Evolutionary conservation across 1,140 invertebrate genomes (phyloP).

Genomic region (Lordiphosa clarofinis): DNA sequence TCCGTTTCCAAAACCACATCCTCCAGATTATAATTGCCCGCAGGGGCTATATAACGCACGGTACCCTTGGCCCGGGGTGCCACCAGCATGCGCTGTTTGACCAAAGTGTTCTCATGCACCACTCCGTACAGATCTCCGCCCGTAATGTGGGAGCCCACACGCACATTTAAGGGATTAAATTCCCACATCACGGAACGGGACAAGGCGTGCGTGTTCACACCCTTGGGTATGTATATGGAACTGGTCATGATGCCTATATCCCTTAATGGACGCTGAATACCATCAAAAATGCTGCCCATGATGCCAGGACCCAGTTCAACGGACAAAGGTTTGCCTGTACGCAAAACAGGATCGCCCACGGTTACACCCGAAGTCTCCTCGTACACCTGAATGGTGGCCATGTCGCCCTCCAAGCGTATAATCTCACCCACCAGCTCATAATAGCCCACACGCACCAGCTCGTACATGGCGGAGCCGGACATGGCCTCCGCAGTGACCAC

Average conservation of each 20-base stretch:
- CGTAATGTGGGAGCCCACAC: conserved; percentile 96
- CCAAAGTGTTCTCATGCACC: conserved; percentile 97
- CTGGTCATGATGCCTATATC: conserved; percentile 96
- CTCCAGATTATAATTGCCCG: conserved; percentile 97
- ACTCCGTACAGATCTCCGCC: conserved; percentile 98
- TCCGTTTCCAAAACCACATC: conserved; percentile 98
- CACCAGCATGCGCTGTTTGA: conserved; percentile 98
- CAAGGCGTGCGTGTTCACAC: conserved; percentile 95
- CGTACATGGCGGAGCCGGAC: conserved; percentile 99
- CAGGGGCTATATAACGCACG: conserved; percentile 95
- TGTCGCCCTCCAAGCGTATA: conserved; percentile 99
- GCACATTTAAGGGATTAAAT: conserved; percentile 93
- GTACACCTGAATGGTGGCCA: conserved; percentile 99
- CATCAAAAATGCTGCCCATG: conserved; percentile 99
- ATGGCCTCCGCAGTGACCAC: conserved; percentile 99
- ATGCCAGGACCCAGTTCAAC: conserved; percentile 99
- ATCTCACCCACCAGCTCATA: conserved; percentile 99
- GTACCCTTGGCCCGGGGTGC: conserved; percentile 97
- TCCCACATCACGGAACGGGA: conserved; percentile 94
- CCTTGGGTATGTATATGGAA: conserved; percentile 99
- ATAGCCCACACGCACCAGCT: conserved; percentile 99
- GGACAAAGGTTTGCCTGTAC: conserved; percentile 96
- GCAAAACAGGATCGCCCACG: conserved; percentile 98
- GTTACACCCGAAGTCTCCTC: conserved; percentile 99
- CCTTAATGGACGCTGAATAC: conserved; percentile 98